These are phyloP conservation scores for Pantherophis alleghaniensis DNA, from an alignment of 2,797 vertebrate species.

Conservation along the genomic window DNA sequence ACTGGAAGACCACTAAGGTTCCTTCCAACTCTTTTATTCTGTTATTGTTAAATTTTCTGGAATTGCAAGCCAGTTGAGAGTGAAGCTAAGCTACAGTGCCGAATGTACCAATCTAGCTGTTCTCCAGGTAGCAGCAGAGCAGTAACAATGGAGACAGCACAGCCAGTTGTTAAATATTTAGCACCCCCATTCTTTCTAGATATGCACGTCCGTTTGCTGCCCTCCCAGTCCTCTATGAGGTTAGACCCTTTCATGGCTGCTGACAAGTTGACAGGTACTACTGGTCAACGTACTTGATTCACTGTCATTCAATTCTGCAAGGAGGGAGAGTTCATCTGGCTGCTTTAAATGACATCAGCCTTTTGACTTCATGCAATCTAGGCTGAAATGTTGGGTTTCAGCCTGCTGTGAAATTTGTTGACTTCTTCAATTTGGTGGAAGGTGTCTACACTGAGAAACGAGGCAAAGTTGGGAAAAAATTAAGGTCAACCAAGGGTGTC, in stretches of 20 bases:
- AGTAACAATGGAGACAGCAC: not conserved
- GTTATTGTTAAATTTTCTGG: not conserved
- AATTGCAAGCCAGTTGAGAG: not conserved
- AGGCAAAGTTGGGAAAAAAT: not conserved
- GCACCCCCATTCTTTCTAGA: not conserved
- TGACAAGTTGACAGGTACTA: constrained; percentile 28
- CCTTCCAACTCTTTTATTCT: not conserved
- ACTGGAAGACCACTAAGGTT: not conserved
- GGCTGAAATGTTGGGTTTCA: constrained; percentile 10
- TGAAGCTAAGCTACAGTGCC: not conserved
- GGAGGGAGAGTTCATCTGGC: not conserved
- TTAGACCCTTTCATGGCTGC: constrained; percentile 3
- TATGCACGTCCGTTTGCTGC: not conserved
- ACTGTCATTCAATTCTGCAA: not conserved
- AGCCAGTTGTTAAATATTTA: not conserved
- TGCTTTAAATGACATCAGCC: not conserved
- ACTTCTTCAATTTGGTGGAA: constrained; percentile 13
- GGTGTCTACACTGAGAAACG: not conserved
- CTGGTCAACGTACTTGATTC: constrained; percentile 10
- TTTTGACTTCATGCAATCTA: not conserved
- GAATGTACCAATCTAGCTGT: not conserved
- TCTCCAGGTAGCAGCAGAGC: not conserved
- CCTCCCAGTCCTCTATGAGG: not conserved
- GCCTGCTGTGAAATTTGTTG: not conserved
- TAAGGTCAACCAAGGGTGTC: not conserved